phyloP scores from a whole-genome alignment of 2,797 vertebrate genomes.

The Crypturellus tataupa region DNA sequence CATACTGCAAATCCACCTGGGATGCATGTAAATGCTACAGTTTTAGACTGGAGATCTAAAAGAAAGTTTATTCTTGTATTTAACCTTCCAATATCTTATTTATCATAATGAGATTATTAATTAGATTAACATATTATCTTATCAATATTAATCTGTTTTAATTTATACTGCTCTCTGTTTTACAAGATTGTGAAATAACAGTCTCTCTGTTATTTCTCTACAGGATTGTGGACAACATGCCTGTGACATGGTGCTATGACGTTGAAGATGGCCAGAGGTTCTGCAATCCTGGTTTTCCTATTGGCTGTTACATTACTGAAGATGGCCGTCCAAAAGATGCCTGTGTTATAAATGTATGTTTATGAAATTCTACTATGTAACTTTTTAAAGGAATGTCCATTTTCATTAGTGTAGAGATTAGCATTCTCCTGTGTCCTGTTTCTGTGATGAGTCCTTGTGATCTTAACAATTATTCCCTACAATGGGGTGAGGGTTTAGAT shows the following conservation, averaged over 20 bases:
- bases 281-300: constrained; percentile 94
- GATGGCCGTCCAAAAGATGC: constrained; percentile 90
- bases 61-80: background rate
- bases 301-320: constrained; percentile 92
- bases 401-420: background rate
- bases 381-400: background rate
- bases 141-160: background rate
- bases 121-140: too few species aligned
- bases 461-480: background rate
- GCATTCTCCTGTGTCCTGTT: background rate
- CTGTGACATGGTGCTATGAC: constrained; percentile 95
- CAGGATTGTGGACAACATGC: constrained; percentile 97
- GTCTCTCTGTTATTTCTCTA: background rate
- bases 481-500: background rate
- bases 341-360: constrained; percentile 92
- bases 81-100: background rate
- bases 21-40: fast-evolving
- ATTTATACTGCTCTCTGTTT: background rate
- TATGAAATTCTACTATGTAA: background rate
- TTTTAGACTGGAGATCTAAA: background rate
- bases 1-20: background rate
- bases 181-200: background rate
- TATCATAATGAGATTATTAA: background rate
- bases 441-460: background rate
- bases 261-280: constrained; percentile 92